These are phyloP conservation scores for Leucosticte australis DNA, from an alignment of 2,113 vertebrate species.

Conservation along the genomic window DNA sequence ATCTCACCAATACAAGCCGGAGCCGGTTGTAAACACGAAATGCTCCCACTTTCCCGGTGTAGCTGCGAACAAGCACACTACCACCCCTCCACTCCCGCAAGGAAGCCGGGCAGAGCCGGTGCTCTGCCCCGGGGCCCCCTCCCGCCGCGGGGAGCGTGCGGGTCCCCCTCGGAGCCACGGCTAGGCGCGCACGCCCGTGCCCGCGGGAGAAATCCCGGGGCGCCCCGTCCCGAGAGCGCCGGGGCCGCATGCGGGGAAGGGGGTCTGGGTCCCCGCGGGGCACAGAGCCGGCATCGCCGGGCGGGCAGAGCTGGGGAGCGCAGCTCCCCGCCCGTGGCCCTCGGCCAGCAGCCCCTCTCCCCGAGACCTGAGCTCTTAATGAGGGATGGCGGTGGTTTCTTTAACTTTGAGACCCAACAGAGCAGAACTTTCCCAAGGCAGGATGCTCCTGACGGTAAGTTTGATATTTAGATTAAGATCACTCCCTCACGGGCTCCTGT, in stretches of 20 bases:
- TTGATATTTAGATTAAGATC: neutral
- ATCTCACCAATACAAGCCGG: slow-evolving; percentile 5
- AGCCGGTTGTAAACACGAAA: slow-evolving; percentile 27
- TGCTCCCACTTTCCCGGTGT: neutral
- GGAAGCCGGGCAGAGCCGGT: neutral
- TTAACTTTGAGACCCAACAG: neutral
- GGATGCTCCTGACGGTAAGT: slow-evolving; percentile 9
- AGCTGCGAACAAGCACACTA: slow-evolving; percentile 29
- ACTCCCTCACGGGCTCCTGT: neutral
- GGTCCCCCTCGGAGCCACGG: neutral
- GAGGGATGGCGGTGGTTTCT: neutral
- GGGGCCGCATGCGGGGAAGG: neutral
- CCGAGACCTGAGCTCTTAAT: neutral
- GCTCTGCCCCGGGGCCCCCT: neutral
- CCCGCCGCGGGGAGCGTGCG: neutral
- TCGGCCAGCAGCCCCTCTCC: neutral
- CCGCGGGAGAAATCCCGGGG: neutral
- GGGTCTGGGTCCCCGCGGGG: neutral
- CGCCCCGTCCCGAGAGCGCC: neutral
- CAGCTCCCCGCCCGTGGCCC: neutral
- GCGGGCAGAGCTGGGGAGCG: neutral
- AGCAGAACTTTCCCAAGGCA: neutral
- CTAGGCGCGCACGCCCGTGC: neutral
- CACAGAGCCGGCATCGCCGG: neutral
- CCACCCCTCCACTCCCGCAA: neutral